Conservation (phyloP, 2,797 vertebrate species). For the Coracias cyanogaster region DNA sequence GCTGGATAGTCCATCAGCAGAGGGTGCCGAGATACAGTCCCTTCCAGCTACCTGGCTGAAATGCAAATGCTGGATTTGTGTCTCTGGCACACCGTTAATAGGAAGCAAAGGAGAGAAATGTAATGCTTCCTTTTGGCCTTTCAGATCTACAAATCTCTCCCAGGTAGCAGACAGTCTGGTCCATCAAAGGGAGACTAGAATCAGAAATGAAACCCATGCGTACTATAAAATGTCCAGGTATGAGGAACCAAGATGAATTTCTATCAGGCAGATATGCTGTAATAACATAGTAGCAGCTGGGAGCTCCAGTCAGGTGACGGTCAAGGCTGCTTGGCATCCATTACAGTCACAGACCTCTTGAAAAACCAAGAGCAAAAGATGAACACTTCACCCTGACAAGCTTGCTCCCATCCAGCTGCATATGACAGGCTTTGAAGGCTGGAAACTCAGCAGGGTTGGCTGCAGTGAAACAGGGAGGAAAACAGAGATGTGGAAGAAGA, state of each 20-base stretch:
- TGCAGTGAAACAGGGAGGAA: background rate
- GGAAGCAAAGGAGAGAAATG: background rate
- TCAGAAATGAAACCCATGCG: slow-evolving; percentile 21
- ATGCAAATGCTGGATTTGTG: slow-evolving; percentile 16
- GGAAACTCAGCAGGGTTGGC: background rate
- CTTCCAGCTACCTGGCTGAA: slow-evolving; percentile 46
- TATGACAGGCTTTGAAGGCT: background rate
- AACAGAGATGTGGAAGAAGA: background rate
- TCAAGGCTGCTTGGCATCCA: background rate
- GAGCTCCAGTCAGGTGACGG: slow-evolving; percentile 16
- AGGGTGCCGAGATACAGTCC: background rate
- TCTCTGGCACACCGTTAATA: background rate
- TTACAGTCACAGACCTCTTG: background rate
- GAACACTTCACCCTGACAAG: background rate
- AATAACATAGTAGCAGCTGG: background rate
- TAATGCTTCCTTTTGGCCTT: background rate
- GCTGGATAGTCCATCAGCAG: background rate
- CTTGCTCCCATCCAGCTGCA: background rate
- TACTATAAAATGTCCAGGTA: background rate
- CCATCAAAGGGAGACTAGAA: slow-evolving; percentile 15
- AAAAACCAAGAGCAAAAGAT: background rate
- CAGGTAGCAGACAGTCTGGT: slow-evolving; percentile 9
- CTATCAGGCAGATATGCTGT: background rate
- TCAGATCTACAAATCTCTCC: background rate
- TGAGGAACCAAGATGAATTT: background rate